Evolutionary conservation across 2,113 vertebrate species (phyloP).

Genomic region (Gasterosteus aculeatus): DNA sequence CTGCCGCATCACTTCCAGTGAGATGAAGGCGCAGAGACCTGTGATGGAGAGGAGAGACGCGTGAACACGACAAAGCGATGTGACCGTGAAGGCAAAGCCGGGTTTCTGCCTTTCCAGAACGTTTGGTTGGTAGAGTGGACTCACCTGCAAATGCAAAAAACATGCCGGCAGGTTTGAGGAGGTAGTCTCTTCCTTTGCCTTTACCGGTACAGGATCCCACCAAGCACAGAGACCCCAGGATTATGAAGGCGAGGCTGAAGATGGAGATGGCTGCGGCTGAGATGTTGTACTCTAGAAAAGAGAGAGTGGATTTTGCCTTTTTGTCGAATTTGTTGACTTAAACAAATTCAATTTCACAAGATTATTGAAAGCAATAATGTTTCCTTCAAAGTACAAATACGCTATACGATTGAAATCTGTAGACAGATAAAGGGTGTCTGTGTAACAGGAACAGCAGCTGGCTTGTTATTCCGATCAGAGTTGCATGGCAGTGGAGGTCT

Average conservation of each 20-base stretch:
- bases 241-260: slow-evolving; percentile 90
- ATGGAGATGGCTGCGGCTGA: slow-evolving; percentile 96
- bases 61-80: not conserved
- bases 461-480: slow-evolving; percentile 46
- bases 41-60: slow-evolving; percentile 3
- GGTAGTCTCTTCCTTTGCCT: slow-evolving; percentile 86
- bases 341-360: not conserved
- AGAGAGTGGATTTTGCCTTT: not conserved
- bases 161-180: slow-evolving; percentile 94
- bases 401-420: not conserved
- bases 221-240: slow-evolving; percentile 87
- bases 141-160: slow-evolving; percentile 94
- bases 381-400: not conserved
- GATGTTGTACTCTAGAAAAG: slow-evolving; percentile 92
- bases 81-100: not conserved
- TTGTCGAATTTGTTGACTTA: not conserved
- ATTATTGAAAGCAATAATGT: not conserved
- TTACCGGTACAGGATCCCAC: slow-evolving; percentile 84
- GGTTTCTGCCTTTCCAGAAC: not conserved
- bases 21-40: slow-evolving; percentile 95
- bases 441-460: slow-evolving; percentile 42
- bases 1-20: slow-evolving; percentile 95
- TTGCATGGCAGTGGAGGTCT: slow-evolving; percentile 39
- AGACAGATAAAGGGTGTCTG: not conserved
- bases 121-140: not conserved